phyloP scores from a whole-genome alignment of 2,113 vertebrate genomes.

The Strigops habroptila region DNA sequence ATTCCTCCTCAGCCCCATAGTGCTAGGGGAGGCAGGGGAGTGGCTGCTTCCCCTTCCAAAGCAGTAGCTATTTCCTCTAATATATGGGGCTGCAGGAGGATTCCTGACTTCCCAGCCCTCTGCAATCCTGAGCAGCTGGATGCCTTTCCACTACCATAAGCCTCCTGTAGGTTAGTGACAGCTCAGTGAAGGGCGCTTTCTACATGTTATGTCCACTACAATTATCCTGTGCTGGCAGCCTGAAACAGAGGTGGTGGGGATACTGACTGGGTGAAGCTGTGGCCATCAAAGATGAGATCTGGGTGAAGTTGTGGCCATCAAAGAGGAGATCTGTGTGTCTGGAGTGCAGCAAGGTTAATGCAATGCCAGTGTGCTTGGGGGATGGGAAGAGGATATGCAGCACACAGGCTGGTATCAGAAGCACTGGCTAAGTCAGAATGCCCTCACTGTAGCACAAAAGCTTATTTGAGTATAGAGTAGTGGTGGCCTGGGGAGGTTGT shows the following conservation, averaged over 20 bases:
- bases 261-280: neutral
- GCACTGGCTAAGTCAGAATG: neutral
- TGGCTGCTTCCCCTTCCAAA: neutral
- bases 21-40: neutral
- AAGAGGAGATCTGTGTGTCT: neutral
- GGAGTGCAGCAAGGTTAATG: neutral
- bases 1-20: fast-evolving
- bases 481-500: neutral
- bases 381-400: neutral
- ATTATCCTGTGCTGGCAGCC: neutral
- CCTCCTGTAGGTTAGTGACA: neutral
- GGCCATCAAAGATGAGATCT: neutral
- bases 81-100: neutral
- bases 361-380: fast-evolving
- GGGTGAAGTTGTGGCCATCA: neutral
- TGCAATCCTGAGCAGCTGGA: neutral
- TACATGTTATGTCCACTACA: neutral
- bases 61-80: neutral
- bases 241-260: too few relatives aligned
- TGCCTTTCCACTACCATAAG: neutral
- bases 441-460: neutral
- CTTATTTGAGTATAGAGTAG: neutral
- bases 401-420: neutral
- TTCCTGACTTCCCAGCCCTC: neutral
- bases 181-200: neutral